Percentiles rank a stretch among this genome's conserved stretches.
Evolutionary conservation across 2,888 invertebrate species (phyloP).

Genomic region (Elmis aenea): DNA sequence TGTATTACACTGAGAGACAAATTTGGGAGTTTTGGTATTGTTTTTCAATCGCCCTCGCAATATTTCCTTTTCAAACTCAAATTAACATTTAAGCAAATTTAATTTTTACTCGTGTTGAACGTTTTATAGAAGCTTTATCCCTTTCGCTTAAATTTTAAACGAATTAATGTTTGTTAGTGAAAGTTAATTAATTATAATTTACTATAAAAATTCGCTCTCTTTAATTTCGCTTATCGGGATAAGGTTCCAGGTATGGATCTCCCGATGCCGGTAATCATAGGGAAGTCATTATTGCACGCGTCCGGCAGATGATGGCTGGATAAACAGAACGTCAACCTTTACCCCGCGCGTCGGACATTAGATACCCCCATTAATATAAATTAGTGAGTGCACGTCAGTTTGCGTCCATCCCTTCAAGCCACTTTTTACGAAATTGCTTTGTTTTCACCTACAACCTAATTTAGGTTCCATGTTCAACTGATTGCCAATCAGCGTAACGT

Average conservation of each 20-base stretch:
- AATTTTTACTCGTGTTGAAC: no score
- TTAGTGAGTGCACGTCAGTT: slow-evolving; percentile 36
- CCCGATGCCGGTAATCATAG: slow-evolving; percentile 33
- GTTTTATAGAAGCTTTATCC: no score
- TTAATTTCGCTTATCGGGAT: slow-evolving; percentile 6
- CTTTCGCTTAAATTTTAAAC: no score
- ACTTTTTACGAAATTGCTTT: slow-evolving; percentile 34
- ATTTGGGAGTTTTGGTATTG: no score
- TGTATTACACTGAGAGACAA: no score
- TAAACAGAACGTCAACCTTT: slow-evolving; percentile 36
- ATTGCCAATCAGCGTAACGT: no score
- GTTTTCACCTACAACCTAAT: slow-evolving; percentile 33
- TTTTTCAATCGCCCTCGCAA: no score
- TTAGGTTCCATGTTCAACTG: slow-evolving; percentile 31
- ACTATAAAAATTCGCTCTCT: no score
- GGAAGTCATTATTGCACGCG: slow-evolving; percentile 41
- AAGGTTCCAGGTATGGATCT: slow-evolving; percentile 12
- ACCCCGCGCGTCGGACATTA: slow-evolving; percentile 38
- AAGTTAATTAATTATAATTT: no score
- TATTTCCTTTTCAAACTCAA: no score
- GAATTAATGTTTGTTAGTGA: no score
- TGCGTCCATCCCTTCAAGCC: slow-evolving; percentile 27
- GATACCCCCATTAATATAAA: slow-evolving; percentile 45
- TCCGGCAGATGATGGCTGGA: slow-evolving; percentile 39
- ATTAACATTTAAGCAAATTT: no score